These are phyloP conservation scores for Zaprionus gabonicus DNA, from an alignment of 1,140 invertebrate species.

Conservation along the genomic window DNA sequence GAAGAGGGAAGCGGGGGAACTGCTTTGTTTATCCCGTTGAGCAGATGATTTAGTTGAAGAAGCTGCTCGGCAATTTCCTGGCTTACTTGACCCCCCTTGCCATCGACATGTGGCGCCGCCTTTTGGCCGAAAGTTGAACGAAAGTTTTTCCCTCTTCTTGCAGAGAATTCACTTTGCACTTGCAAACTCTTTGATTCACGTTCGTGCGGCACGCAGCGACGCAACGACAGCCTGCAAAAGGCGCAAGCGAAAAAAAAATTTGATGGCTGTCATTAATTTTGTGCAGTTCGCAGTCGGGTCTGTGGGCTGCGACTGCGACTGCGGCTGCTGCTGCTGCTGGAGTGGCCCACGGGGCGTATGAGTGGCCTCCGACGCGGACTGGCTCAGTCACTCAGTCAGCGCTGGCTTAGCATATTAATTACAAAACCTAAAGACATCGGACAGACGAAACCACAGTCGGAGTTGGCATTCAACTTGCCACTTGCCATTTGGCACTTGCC, in stretches of 20 bases:
- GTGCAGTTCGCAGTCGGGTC: conserved; percentile 35
- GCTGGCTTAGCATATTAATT: conserved; percentile 46
- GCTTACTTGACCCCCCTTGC: conserved; percentile 6
- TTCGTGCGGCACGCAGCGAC: conserved; percentile 43
- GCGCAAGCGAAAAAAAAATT: conserved; percentile 13
- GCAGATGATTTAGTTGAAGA: conserved; percentile 24
- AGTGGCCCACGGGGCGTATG: background rate
- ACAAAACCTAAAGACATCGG: conserved; percentile 31
- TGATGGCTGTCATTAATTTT: conserved; percentile 52
- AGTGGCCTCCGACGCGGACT: background rate
- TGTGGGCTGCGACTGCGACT: background rate
- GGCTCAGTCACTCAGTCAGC: background rate
- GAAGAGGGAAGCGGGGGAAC: background rate
- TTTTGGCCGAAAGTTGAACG: conserved; percentile 5
- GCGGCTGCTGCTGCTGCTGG: too few species aligned
- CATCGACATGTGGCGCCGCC: conserved; percentile 36
- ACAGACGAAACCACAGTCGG: conserved; percentile 2
- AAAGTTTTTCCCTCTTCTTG: conserved; percentile 18
- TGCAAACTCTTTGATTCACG: conserved; percentile 6
- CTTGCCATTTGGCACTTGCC: too few species aligned
- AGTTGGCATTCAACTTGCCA: background rate
- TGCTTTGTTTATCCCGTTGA: background rate
- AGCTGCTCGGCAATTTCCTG: conserved; percentile 8
- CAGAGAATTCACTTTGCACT: conserved; percentile 38
- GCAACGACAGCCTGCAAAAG: background rate